Base-by-base conservation (phyloP, 2,113 vertebrate species). In the Scatophagus argus region DNA sequence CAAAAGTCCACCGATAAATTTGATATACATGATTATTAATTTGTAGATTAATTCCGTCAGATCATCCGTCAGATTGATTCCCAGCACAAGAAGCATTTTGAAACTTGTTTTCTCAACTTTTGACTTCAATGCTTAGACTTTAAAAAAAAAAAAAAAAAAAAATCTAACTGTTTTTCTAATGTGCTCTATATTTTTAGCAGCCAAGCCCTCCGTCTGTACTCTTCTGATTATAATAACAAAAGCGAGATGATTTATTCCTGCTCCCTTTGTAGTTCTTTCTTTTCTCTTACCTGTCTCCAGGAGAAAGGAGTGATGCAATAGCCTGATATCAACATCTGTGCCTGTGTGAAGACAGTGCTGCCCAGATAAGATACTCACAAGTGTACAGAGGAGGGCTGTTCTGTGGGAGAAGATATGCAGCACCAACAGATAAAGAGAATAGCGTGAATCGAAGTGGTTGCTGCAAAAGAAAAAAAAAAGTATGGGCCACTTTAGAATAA, bases 211-310 rank as follows among this genome's bases (percentile, higher is more conserved):
- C 4, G 4, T 60, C 69, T 75, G 39, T 29, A 31, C 51, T 34
- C 14, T 29, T 64, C 14, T 55, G 31, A 85, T 88, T 86, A 72
- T n/a, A 89, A 88, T 79, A 86, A 89, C 82, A 88, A 86, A 89
- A 87, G 84, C 23, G 66, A 44, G 61, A 56, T 73, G 38, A 92
- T 89, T 86, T 83, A 87, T 91, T 83, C 76, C 51, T 29, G 51
- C 60, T 86, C 59, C 71, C 77, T 90, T 90, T 88, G 75, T 69
- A 17, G 55, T 49, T 49, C 73, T 41, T 52, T 65, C 70, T 77
- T 84, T 77, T 85, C 75, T 70, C 52, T 49, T 27, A 76, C 81
- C 77, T 88, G 84, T 85, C 81, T 87, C 36, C 56, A 16, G 70
- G 65, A 85, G 75, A 79, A 81, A 74, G 39, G 58, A 64, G 43